Evolutionary conservation across 2,797 vertebrate species (phyloP).

Genomic region (Poeciliopsis presidionis): DNA sequence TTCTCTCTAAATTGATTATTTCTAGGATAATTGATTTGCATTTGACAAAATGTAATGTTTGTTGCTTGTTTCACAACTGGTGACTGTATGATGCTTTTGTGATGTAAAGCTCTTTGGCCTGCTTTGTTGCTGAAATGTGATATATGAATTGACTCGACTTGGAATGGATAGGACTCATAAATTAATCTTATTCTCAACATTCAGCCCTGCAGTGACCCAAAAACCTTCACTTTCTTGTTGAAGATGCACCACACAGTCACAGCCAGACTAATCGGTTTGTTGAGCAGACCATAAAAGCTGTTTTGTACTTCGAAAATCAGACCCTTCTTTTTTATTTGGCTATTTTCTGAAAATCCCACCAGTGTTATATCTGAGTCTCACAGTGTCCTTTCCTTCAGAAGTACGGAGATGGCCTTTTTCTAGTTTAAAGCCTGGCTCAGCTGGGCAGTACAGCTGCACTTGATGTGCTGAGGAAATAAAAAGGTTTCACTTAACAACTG

Average conservation of each 20-base stretch:
- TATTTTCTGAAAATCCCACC: conserved; percentile 19
- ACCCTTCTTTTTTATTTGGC: conserved; percentile 12
- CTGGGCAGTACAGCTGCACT: conserved; percentile 42
- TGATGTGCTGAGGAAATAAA: conserved; percentile 58
- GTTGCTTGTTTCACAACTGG: no score
- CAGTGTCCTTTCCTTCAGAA: conserved; percentile 32
- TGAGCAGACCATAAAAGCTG: conserved; percentile 28
- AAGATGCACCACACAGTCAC: conserved; percentile 28
- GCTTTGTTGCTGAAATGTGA: no score
- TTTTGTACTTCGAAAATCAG: background rate
- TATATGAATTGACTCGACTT: no score
- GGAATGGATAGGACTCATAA: conserved; percentile 15
- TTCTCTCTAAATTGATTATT: conserved; percentile 14
- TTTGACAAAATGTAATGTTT: no score
- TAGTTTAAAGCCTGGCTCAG: conserved; percentile 56
- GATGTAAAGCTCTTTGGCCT: no score
- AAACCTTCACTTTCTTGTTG: conserved; percentile 35
- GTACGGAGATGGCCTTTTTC: conserved; percentile 44
- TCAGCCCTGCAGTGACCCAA: conserved; percentile 26
- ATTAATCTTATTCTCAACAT: conserved; percentile 34
- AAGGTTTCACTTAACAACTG: conserved; percentile 57
- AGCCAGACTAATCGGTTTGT: conserved; percentile 31
- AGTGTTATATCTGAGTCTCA: conserved; percentile 24
- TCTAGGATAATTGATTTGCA: conserved; percentile 2
- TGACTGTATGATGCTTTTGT: no score